Conservation (phyloP, 2,888 invertebrate genomes). For the Crepidodera aurea region DNA sequence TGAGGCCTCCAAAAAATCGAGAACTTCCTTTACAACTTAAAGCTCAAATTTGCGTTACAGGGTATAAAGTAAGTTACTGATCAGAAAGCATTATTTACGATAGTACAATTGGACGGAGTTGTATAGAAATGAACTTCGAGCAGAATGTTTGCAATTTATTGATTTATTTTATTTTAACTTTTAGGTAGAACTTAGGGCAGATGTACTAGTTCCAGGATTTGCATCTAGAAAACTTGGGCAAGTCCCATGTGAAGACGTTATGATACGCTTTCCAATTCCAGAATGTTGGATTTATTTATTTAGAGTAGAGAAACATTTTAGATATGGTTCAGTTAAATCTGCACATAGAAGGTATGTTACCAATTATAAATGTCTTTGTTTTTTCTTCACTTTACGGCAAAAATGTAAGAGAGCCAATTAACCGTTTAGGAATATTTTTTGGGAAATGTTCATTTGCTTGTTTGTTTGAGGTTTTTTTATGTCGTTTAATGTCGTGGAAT, state of each 20-base stretch:
- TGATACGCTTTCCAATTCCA: conserved; percentile 95
- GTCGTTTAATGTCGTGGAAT: no score
- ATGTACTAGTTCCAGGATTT: conserved; percentile 96
- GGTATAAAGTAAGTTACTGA: conserved; percentile 72
- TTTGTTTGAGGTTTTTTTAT: no score
- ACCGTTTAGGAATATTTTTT: no score
- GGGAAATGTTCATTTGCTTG: no score
- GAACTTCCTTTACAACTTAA: conserved; percentile 96
- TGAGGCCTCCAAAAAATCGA: conserved; percentile 93
- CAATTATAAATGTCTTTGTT: neutral
- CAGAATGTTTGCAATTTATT: no score
- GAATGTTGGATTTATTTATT: conserved; percentile 99
- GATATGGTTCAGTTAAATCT: conserved; percentile 96
- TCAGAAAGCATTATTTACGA: no score
- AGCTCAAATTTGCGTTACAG: conserved; percentile 86
- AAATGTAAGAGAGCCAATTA: no score
- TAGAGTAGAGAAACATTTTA: conserved; percentile 96
- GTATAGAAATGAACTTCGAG: no score
- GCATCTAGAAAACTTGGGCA: conserved; percentile 95
- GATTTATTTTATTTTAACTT: conserved; percentile 4
- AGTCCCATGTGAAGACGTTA: conserved; percentile 97
- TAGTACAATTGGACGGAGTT: no score
- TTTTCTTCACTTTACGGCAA: neutral
- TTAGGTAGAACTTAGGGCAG: conserved; percentile 92
- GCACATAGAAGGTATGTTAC: conserved; percentile 74